phyloP scores from a whole-genome alignment of 2,113 vertebrate genomes.

The Lucifuga dentata region DNA sequence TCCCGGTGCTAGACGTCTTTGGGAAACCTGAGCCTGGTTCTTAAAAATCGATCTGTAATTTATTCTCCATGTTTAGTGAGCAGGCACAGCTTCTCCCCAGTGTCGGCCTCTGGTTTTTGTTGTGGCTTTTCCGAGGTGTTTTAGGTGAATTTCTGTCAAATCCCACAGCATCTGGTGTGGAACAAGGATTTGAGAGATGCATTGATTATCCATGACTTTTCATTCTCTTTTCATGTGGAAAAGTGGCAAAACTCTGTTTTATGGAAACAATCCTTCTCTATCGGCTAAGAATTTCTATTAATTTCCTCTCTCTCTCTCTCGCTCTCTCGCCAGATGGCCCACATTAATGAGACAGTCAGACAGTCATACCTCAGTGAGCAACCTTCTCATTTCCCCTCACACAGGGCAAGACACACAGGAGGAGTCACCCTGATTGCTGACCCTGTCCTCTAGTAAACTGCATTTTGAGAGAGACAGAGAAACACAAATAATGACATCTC shows the following conservation, averaged over 20 bases:
- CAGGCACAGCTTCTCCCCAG: too few relatives aligned
- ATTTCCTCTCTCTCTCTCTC: conserved; percentile 29
- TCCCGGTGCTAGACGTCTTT: conserved; percentile 12
- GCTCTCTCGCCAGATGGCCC: conserved; percentile 68
- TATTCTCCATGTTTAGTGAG: background rate
- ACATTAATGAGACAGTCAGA: conserved; percentile 73
- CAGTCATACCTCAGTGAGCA: conserved; percentile 65
- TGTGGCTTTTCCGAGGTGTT: background rate
- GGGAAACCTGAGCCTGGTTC: conserved; percentile 4
- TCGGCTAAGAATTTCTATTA: conserved; percentile 28
- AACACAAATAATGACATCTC: conserved; percentile 11
- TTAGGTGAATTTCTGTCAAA: conserved; percentile 2
- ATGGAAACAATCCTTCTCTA: conserved; percentile 38
- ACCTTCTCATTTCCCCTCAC: conserved; percentile 71
- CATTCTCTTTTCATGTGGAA: conserved; percentile 26
- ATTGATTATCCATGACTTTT: background rate
- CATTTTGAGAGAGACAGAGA: background rate
- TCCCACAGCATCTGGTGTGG: background rate
- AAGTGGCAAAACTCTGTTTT: conserved; percentile 12
- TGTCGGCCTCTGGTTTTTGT: background rate
- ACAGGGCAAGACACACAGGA: conserved; percentile 41
- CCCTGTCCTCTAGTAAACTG: conserved; percentile 39
- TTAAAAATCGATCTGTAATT: background rate
- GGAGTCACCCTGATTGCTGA: conserved; percentile 57
- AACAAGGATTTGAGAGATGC: background rate